phyloP scores from a whole-genome alignment of 2,113 vertebrate species.

The Forbesichthys papilliferus region DNA sequence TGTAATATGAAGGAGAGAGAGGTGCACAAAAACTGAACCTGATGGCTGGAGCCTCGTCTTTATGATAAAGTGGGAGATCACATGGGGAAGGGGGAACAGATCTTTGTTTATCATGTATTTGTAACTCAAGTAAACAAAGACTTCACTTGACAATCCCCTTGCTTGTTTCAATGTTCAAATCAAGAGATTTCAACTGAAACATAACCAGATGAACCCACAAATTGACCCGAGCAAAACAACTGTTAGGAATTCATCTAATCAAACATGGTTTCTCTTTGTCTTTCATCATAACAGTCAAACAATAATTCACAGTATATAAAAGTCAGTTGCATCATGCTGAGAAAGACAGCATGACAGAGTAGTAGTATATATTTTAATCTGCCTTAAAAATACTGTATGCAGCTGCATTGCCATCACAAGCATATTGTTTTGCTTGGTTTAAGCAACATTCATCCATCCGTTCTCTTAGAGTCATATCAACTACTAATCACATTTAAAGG shows the following conservation, averaged over 20 bases:
- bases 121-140: conserved; percentile 19
- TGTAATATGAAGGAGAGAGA: neutral
- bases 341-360: conserved; percentile 11
- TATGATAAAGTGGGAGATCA: conserved; percentile 6
- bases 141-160: conserved; percentile 6
- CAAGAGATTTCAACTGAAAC: conserved; percentile 1
- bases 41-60: neutral
- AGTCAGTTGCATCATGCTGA: conserved; percentile 12
- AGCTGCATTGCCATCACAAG: neutral
- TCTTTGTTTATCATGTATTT: conserved; percentile 19
- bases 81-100: too few species aligned
- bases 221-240: neutral
- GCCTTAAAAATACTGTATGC: conserved; percentile 18
- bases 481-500: too few species aligned
- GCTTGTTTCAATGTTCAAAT: conserved; percentile 10
- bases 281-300: conserved; percentile 20
- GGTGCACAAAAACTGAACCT: neutral
- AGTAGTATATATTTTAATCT: conserved; percentile 1
- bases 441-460: conserved; percentile 10
- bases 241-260: conserved; percentile 13
- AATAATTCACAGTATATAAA: neutral
- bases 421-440: neutral
- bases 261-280: conserved; percentile 23
- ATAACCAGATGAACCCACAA: conserved; percentile 7
- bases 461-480: too few species aligned